These are phyloP conservation scores for Drosophila grimshawi DNA, from an alignment of 1,140 invertebrate species.

Conservation along the genomic window DNA sequence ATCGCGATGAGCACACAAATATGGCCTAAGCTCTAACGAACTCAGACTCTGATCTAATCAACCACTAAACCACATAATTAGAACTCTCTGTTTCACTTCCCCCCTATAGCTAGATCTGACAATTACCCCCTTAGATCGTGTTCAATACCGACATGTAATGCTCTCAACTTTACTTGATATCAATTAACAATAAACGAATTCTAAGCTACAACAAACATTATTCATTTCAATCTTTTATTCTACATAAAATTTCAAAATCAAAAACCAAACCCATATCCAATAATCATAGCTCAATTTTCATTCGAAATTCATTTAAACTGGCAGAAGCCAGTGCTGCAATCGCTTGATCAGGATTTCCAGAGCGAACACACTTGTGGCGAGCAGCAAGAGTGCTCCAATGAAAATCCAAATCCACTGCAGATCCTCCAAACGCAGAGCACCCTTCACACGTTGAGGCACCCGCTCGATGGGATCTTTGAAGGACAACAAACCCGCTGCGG, in stretches of 20 bases:
- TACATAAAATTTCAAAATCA: no score
- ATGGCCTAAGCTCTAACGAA: conserved; percentile 50
- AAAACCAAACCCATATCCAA: no score
- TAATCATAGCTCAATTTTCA: no score
- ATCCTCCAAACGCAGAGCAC: conserved; percentile 22
- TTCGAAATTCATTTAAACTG: neutral
- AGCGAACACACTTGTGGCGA: conserved; percentile 5
- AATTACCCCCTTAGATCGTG: conserved; percentile 36
- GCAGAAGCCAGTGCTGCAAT: neutral
- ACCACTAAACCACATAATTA: conserved; percentile 33
- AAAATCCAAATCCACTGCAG: conserved; percentile 38
- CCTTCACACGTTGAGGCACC: neutral
- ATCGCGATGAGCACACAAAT: conserved; percentile 85
- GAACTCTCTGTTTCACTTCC: neutral
- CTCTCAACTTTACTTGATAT: conserved; percentile 19
- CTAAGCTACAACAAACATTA: conserved; percentile 2
- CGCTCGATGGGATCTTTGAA: conserved; percentile 47
- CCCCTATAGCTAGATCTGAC: conserved; percentile 7
- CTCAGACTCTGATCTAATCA: conserved; percentile 65
- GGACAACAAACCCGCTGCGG: conserved; percentile 42
- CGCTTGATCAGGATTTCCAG: conserved; percentile 12
- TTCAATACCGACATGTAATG: conserved; percentile 21
- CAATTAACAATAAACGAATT: conserved; percentile 38
- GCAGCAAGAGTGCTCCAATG: conserved; percentile 6
- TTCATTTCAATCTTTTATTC: no score